Percentiles rank a stretch among this genome's conserved stretches.
Conservation (phyloP, 2,113 vertebrate genomes). For the Aramus guarauna region DNA sequence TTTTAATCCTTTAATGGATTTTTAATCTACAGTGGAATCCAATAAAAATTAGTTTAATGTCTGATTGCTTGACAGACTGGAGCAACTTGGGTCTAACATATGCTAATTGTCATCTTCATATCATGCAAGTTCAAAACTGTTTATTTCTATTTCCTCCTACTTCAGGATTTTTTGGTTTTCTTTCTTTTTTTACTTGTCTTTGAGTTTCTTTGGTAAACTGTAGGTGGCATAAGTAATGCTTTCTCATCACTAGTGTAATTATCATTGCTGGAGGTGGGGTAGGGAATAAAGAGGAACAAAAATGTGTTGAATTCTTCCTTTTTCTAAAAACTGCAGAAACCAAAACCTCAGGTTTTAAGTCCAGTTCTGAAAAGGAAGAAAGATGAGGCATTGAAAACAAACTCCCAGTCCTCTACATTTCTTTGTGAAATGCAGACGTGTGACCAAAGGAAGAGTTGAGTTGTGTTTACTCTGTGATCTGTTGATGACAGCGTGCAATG, state of each 20-base stretch:
- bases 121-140: not conserved
- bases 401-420: not conserved
- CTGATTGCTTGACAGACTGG: not conserved
- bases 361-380: not conserved
- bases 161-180: not conserved
- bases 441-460: not conserved
- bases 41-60: slow-evolving; percentile 7
- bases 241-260: not conserved
- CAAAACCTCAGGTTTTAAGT: not conserved
- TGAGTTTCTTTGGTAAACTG: slow-evolving; percentile 39
- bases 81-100: not conserved
- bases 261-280: not conserved
- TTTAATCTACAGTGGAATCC: not conserved
- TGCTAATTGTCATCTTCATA: not conserved
- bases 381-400: not conserved
- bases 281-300: not conserved
- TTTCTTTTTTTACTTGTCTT: not conserved
- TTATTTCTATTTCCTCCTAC: slow-evolving; percentile 38
- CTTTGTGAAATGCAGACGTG: not conserved
- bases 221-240: slow-evolving; percentile 30
- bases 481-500: not conserved
- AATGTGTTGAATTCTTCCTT: not conserved
- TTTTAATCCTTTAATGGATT: slow-evolving; percentile 34
- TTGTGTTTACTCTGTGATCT: not conserved
- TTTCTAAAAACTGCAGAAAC: not conserved